phyloP scores from a whole-genome alignment of 53 echinoderm and acorn worm genomes.

The Echinometra lucunter region DNA sequence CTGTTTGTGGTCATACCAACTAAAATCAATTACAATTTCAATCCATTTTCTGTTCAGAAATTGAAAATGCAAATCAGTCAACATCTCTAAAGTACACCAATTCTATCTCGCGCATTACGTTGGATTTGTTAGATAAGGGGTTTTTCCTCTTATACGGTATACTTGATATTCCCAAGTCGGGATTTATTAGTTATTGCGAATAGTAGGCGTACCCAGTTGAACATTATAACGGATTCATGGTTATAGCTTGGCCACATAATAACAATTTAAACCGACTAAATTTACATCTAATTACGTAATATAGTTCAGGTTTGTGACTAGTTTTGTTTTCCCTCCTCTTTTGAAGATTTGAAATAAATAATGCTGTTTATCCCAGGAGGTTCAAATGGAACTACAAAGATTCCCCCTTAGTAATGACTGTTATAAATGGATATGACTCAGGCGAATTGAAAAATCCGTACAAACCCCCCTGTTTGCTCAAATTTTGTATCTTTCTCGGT shows the following conservation, averaged over 20 bases:
- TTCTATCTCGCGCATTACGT: neutral
- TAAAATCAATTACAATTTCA: neutral
- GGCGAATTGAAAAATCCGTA: neutral
- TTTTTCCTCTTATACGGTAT: neutral
- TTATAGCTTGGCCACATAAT: too few species aligned
- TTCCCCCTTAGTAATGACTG: neutral
- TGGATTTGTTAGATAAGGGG: neutral
- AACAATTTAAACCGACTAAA: too few species aligned
- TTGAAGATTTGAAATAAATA: neutral
- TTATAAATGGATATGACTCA: neutral
- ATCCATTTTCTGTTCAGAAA: neutral
- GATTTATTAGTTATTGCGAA: neutral
- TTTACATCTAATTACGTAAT: too few species aligned
- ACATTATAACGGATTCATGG: too few species aligned
- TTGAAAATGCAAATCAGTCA: slow-evolving; percentile 5
- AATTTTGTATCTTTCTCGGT: neutral
- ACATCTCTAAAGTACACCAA: neutral
- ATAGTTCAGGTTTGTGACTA: too few species aligned
- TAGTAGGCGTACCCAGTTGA: neutral
- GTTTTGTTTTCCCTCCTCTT: too few species aligned
- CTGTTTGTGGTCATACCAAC: neutral
- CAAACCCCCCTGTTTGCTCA: neutral
- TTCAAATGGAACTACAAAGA: too few species aligned
- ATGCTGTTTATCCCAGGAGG: neutral
- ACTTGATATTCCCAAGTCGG: neutral